Percentiles rank a stretch among this genome's conserved stretches.
phyloP scores from a whole-genome alignment of 2,797 vertebrate species.

The Kryptopterus vitreolus region DNA sequence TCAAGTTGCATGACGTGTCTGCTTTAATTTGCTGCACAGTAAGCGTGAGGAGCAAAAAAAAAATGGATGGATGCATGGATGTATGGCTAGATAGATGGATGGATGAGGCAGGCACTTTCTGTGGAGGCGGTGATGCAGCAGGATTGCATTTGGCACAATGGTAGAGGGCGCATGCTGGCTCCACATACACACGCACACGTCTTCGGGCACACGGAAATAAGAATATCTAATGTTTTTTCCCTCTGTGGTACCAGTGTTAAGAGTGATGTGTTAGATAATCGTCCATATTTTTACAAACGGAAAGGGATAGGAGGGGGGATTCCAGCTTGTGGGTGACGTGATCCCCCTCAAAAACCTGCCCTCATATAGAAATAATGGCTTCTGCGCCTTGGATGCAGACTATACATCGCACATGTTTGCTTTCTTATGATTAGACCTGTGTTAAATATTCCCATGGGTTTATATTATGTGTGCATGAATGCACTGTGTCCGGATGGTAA shows the following conservation, averaged over 20 bases:
- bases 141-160: constrained; percentile 70
- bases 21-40: constrained; percentile 7
- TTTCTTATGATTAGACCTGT: not conserved
- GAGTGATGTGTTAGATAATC: not conserved
- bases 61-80: constrained; percentile 24
- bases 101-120: constrained; percentile 62
- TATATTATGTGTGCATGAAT: not conserved
- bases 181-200: not conserved
- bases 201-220: not conserved
- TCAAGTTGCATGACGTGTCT: constrained; percentile 13
- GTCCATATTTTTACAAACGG: not conserved
- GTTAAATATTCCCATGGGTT: not conserved
- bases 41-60: not conserved
- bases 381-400: not conserved
- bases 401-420: not conserved
- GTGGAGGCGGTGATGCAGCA: constrained; percentile 83
- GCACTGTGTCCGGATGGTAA: not conserved
- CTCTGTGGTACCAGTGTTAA: not conserved
- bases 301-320: constrained; percentile 9
- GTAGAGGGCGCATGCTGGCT: constrained; percentile 55
- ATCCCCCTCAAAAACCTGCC: not conserved
- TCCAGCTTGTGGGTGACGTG: constrained; percentile 25
- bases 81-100: constrained; percentile 34
- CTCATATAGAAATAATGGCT: constrained; percentile 23
- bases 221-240: not conserved